A percentile compares a stretch with the other conserved stretches of the same genome.
These are phyloP conservation scores for Ricordea florida DNA, from an alignment of 92 coral and sea anemone species.

Conservation along the genomic window DNA sequence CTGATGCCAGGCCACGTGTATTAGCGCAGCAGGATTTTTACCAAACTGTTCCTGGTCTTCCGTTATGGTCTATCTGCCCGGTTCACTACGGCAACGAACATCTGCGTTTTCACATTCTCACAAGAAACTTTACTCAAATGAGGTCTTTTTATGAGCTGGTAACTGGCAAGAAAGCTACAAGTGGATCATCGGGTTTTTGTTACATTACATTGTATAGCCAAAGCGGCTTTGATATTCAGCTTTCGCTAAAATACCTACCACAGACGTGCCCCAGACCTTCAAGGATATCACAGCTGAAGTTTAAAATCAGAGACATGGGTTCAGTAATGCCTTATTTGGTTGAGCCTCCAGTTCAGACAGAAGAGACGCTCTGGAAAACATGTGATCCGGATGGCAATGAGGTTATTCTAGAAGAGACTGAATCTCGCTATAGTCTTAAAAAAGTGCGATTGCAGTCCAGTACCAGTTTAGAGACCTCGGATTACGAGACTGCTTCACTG, in stretches of 20 bases:
- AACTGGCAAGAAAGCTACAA: slow-evolving; percentile 60
- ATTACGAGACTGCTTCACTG: slow-evolving; percentile 73
- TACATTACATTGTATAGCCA: slow-evolving; percentile 73
- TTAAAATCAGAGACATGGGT: slow-evolving; percentile 67
- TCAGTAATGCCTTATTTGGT: slow-evolving; percentile 63
- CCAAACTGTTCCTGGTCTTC: slow-evolving; percentile 70
- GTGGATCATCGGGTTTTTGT: slow-evolving; percentile 81
- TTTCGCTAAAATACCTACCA: slow-evolving; percentile 75
- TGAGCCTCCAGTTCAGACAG: slow-evolving; percentile 59
- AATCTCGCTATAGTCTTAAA: background rate
- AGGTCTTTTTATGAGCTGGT: slow-evolving; percentile 75
- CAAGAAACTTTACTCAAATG: slow-evolving; percentile 75
- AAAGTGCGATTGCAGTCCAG: background rate
- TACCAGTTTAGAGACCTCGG: slow-evolving; percentile 68
- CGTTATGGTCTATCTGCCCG: slow-evolving; percentile 85
- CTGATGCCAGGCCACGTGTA: slow-evolving; percentile 63
- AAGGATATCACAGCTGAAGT: slow-evolving; percentile 52
- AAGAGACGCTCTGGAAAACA: slow-evolving; percentile 62
- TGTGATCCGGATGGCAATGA: slow-evolving; percentile 94
- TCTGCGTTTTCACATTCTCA: slow-evolving; percentile 84
- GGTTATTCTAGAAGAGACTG: slow-evolving; percentile 72
- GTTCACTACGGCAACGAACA: slow-evolving; percentile 98
- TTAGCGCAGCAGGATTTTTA: slow-evolving; percentile 91
- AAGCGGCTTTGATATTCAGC: slow-evolving; percentile 84
- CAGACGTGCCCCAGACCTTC: slow-evolving; percentile 73